phyloP scores from a whole-genome alignment of 1,140 invertebrate genomes.

The Drosophila punjabiensis region DNA sequence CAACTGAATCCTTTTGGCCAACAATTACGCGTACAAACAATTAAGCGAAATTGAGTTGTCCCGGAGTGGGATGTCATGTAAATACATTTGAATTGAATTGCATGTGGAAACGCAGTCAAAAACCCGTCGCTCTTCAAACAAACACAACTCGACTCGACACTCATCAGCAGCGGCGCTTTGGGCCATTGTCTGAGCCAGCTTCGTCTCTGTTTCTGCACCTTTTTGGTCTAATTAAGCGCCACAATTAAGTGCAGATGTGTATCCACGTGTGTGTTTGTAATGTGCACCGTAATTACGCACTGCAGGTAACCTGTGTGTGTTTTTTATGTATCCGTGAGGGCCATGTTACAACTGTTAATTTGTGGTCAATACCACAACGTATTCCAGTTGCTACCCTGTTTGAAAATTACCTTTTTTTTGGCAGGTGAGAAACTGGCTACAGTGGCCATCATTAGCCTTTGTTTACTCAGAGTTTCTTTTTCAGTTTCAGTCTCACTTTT shows the following conservation, averaged over 20 bases:
- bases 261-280: constrained; percentile 61
- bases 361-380: constrained; percentile 75
- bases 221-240: constrained; percentile 83
- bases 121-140: constrained; percentile 30
- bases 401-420: constrained; percentile 55
- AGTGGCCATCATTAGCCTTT: constrained; percentile 66
- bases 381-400: constrained; percentile 48
- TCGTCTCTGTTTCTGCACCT: constrained; percentile 59
- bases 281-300: constrained; percentile 79
- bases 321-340: constrained; percentile 45
- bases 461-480: constrained; percentile 37
- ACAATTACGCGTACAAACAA: constrained; percentile 75
- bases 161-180: constrained; percentile 41
- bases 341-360: constrained; percentile 78
- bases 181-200: constrained; percentile 59
- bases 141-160: constrained; percentile 37
- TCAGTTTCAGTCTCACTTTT: constrained; percentile 3
- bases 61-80: constrained; percentile 50
- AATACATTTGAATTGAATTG: constrained; percentile 73
- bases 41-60: constrained; percentile 78
- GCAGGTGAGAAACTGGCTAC: constrained; percentile 67
- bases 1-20: constrained; percentile 56
- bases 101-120: constrained; percentile 31
- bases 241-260: constrained; percentile 82
- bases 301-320: constrained; percentile 55